phyloP scores from a whole-genome alignment of 2,888 invertebrate species.

The Amiota minor region DNA sequence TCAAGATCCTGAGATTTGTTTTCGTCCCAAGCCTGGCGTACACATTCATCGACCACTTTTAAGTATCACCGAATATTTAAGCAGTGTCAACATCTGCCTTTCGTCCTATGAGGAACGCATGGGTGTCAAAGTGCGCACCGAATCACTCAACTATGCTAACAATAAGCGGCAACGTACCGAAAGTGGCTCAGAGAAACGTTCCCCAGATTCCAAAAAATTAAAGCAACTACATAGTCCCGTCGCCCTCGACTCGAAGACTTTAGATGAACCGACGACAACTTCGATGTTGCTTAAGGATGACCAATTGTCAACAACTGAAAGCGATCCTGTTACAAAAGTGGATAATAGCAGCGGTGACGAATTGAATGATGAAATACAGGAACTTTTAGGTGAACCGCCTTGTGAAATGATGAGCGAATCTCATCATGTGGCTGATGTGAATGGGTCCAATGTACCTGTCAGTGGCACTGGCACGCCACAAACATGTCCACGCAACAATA shows the following conservation, averaged over 20 bases:
- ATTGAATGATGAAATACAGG: conserved; percentile 64
- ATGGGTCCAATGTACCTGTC: neutral
- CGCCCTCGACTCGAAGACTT: conserved; percentile 43
- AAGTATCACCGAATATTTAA: conserved; percentile 83
- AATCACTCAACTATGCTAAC: conserved; percentile 61
- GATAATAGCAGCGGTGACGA: conserved; percentile 58
- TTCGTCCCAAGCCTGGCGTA: conserved; percentile 77
- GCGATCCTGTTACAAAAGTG: conserved; percentile 1
- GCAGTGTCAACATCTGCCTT: conserved; percentile 85
- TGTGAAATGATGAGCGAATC: conserved; percentile 5
- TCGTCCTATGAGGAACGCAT: conserved; percentile 84
- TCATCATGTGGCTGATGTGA: no score
- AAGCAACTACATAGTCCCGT: conserved; percentile 56
- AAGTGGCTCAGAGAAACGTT: conserved; percentile 76
- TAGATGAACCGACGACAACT: conserved; percentile 38
- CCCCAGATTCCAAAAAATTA: conserved; percentile 74
- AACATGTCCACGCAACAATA: conserved; percentile 21
- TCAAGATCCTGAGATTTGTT: conserved; percentile 66
- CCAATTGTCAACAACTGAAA: neutral
- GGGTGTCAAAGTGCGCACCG: conserved; percentile 76
- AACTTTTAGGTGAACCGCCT: neutral
- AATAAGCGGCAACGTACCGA: conserved; percentile 76
- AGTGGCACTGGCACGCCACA: conserved; percentile 14
- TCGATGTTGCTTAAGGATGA: conserved; percentile 28
- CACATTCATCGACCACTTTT: conserved; percentile 82